Base-by-base conservation (phyloP, 1,140 invertebrate genomes). In the Coenobita brevimanus region DNA sequence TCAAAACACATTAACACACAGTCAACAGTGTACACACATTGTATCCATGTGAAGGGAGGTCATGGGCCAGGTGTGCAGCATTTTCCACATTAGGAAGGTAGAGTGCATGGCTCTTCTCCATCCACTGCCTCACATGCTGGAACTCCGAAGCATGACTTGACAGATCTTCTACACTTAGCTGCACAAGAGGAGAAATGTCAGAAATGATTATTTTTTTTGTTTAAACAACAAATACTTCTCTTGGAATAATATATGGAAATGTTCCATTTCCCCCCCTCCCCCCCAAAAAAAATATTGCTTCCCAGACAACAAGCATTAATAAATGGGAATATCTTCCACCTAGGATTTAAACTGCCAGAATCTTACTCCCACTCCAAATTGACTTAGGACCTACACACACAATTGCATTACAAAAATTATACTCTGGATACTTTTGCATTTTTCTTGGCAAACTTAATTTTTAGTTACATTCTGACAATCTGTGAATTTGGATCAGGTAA, bases 111-210 rank as follows among this genome's bases (percentile, higher is more conserved):
- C 89, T 78, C 27, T 38, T 81, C 41, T 85, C 83, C 89, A 90
- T 90, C 80, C 85, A 90, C 50, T 82, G 8, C 15, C 46, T 86
- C 33, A 90, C 24, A n/a, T 89, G 85, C 38, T 89, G 57, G n/a
- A 90, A 43, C 76, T 88, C 86, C 0, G 69, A 73, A 0, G 78
- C 21, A 79, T 86, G 87, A 36, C 86, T 85, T 6, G 89, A 82
- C 50, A 90, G 60, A 64, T 90, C 89, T 71, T 90, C 89, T 60
- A 90, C 60, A 75, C 89, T 90, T 76, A 90, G 76, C 89, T 90
- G 83, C 17, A 67, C 36, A 27, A 64, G 69, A 43, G 54, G 71
- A n/a, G 41, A 33, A n/a, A 15, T 3, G 21, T 38, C 15, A 21
- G 17, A 75, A 15, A 41, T n/a, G 17, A 71, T 71, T 10, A 30